Percentiles rank a stretch among this genome's conserved stretches.
Evolutionary conservation across 2,797 vertebrate genomes (phyloP).

Genomic region (Vespertilio murinus): DNA sequence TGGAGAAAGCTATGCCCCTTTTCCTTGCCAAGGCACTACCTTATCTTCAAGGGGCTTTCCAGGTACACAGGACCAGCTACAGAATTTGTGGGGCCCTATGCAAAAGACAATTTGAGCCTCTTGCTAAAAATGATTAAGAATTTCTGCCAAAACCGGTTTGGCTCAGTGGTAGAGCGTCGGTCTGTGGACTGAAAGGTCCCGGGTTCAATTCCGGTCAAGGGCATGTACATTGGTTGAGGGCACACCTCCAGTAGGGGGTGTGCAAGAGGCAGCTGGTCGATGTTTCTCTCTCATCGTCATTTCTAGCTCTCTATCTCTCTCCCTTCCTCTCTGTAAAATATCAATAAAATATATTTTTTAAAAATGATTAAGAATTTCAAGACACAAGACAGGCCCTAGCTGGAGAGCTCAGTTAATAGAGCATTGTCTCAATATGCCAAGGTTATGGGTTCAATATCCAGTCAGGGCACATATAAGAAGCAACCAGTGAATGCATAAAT

Average conservation of each 20-base stretch:
- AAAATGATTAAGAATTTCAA: slow-evolving; percentile 17
- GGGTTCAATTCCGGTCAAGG: too few species aligned
- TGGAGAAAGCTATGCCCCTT: neutral
- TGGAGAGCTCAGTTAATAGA: neutral
- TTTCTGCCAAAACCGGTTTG: too few species aligned
- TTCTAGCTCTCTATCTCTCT: too few species aligned
- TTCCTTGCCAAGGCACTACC: neutral
- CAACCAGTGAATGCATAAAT: neutral
- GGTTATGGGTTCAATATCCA: neutral
- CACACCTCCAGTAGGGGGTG: too few species aligned
- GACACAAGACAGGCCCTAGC: neutral
- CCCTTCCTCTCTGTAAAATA: too few species aligned
- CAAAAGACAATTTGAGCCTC: neutral
- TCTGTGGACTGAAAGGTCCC: too few species aligned
- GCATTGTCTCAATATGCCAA: neutral
- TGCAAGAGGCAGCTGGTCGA: too few species aligned
- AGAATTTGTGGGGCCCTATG: neutral
- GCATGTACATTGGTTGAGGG: too few species aligned
- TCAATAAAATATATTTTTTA: too few species aligned
- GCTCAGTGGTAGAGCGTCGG: too few species aligned
- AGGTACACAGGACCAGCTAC: neutral
- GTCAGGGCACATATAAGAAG: neutral
- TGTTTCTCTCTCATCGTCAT: too few species aligned
- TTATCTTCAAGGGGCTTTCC: neutral
- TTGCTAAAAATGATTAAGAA: neutral